These are phyloP conservation scores for Cataglyphis livida DNA, from an alignment of 2,888 invertebrate genomes.

Conservation along the genomic window DNA sequence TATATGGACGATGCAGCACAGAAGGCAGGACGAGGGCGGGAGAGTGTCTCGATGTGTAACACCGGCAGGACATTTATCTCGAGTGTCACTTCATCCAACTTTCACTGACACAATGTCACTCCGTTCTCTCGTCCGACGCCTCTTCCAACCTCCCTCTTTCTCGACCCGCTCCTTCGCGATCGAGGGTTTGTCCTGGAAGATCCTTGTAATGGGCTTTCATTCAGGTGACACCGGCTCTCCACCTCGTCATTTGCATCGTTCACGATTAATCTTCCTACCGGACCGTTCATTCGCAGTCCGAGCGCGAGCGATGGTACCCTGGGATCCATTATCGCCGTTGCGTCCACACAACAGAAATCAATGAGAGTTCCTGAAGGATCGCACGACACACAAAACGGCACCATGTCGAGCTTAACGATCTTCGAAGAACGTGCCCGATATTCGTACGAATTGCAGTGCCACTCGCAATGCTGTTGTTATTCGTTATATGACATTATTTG, in stretches of 20 bases:
- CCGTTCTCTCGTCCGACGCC: conserved; percentile 62
- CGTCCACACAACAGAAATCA: conserved; percentile 29
- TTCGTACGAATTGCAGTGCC: not conserved
- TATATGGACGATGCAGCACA: not conserved
- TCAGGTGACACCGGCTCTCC: conserved; percentile 53
- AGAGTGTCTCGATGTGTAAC: conserved; percentile 65
- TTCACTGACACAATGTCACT: conserved; percentile 78
- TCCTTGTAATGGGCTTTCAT: conserved; percentile 70
- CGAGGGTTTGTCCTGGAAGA: conserved; percentile 65
- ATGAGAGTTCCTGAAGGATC: conserved; percentile 9
- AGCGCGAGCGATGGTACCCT: conserved; percentile 30
- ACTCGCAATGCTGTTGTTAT: not conserved
- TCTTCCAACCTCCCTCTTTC: conserved; percentile 30
- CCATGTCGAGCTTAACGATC: conserved; percentile 1
- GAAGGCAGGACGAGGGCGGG: not conserved
- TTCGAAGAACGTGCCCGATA: not conserved
- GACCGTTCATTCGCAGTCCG: conserved; percentile 26
- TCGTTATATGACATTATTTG: not conserved
- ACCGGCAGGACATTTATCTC: conserved; percentile 80
- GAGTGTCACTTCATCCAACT: conserved; percentile 79
- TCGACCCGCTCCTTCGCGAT: conserved; percentile 49
- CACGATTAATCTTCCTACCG: conserved; percentile 67
- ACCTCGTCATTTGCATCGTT: conserved; percentile 71
- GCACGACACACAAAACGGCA: not conserved
- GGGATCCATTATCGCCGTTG: conserved; percentile 27